phyloP scores from a whole-genome alignment of 2,113 vertebrate genomes.

The Bothrops jararaca region DNA sequence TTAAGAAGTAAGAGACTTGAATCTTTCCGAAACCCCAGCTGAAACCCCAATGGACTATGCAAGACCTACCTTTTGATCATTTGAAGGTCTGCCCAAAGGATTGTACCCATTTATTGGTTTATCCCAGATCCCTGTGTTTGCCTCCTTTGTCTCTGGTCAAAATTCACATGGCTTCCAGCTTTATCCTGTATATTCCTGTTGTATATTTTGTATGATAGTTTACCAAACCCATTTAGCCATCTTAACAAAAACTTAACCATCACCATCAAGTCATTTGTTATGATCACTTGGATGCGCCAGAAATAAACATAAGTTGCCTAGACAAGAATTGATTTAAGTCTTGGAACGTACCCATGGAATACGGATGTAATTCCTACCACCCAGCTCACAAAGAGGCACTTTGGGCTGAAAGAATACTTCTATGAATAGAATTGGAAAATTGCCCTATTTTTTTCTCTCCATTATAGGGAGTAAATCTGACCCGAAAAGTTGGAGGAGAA shows the following conservation, averaged over 20 bases:
- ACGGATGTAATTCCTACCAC: neutral
- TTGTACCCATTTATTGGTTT: neutral
- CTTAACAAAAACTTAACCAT: neutral
- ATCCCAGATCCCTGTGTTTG: neutral
- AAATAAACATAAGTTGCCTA: neutral
- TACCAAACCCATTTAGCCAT: neutral
- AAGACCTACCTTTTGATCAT: neutral
- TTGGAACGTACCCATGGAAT: neutral
- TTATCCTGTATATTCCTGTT: neutral
- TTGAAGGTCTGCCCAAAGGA: neutral
- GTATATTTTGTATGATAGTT: neutral
- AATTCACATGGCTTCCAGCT: neutral
- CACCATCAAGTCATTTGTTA: neutral
- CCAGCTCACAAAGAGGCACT: neutral
- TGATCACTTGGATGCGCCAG: neutral
- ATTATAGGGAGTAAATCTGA: neutral
- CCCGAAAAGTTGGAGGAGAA: neutral
- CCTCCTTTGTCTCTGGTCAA: neutral
- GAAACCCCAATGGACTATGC: neutral
- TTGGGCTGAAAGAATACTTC: neutral
- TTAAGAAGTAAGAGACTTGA: neutral
- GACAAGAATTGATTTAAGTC: neutral
- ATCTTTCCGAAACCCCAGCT: neutral
- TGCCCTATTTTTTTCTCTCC: neutral
- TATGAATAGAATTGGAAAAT: neutral